These are phyloP conservation scores for Acromyrmex heyeri DNA, from an alignment of 1,140 invertebrate species.

Conservation along the genomic window DNA sequence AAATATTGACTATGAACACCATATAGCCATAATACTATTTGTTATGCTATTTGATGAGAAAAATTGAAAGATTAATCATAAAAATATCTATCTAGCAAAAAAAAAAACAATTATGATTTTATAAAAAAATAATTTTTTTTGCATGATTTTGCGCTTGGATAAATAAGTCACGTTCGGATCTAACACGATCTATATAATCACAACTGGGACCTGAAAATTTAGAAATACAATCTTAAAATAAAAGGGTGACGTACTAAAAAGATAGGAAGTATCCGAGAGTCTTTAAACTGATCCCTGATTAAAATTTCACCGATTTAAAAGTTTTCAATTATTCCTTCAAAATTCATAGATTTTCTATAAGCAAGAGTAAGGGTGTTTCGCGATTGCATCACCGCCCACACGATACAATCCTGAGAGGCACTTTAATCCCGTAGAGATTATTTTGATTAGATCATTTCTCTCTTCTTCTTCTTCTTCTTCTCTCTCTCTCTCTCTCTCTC, in stretches of 20 bases:
- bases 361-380: background rate
- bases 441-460: conserved; percentile 60
- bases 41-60: background rate
- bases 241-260: background rate
- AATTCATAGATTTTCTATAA: background rate
- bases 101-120: background rate
- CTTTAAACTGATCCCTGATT: background rate
- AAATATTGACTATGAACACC: too few relatives aligned
- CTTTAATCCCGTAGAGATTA: conserved; percentile 73
- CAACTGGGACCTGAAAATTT: background rate
- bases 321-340: conserved; percentile 7
- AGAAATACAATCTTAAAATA: background rate
- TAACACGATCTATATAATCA: background rate
- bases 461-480: conserved; percentile 5
- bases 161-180: background rate
- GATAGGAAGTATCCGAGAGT: background rate
- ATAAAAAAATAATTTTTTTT: too few relatives aligned
- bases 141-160: background rate
- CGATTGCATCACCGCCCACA: background rate
- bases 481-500: conserved; percentile 1
- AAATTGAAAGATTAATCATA: background rate
- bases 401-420: conserved; percentile 23
- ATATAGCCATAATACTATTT: background rate
- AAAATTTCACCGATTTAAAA: background rate
- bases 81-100: background rate